Evolutionary conservation across 2,888 invertebrate species (phyloP), one percentile per base, ranked within the genome.

Genomic region (Temnothorax rugatulus): DNA sequence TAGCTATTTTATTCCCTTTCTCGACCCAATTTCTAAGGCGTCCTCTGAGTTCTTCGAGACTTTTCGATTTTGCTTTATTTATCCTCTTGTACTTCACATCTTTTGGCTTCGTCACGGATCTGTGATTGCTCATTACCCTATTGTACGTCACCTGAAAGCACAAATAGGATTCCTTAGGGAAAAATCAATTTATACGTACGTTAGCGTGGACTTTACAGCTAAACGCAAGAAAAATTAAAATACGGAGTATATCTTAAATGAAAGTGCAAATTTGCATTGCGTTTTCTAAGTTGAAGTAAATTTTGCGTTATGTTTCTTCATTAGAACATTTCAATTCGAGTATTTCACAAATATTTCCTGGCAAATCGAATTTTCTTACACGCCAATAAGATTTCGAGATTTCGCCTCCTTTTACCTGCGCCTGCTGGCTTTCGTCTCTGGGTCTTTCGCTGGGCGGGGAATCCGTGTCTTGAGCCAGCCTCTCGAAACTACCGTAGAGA

Each of bases 81-180:
- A 98, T 98, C 93, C 98, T 96, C 94, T 98, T 98, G 95, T 98
- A 98, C 95, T 98, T 98, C 50, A 98, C 98, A 94, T 98, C 98
- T 95, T 98, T 98, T 88, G 98, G 98, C 94, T 98, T 98, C 7
- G 98, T 98, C 74, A 98, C 98, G 75, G 98, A 98, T 87, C 98
- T 96, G 94, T 98, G 98, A 95, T 98, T 98, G 66, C 97, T 98
- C 98, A 98, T 98, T 83, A 98, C 98, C 89, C 98, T 95, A 95
- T 98, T 98, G 95, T 97, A 97, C 18, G 97, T 97, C 73, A 97
- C 97, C 92, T 94, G 93, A 63, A 92, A 91, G 54, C 66, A 25
- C 11, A 64, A 64, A 8, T 44, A 54, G 4, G 4, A 54, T 29
- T 25, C 7, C 13, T 54, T 41, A 18, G 1, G 3, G 4, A 18